Evolutionary conservation across 2,888 invertebrate species (phyloP), one percentile per base, ranked within the genome.

Genomic region (Hedychridium roseum): DNA sequence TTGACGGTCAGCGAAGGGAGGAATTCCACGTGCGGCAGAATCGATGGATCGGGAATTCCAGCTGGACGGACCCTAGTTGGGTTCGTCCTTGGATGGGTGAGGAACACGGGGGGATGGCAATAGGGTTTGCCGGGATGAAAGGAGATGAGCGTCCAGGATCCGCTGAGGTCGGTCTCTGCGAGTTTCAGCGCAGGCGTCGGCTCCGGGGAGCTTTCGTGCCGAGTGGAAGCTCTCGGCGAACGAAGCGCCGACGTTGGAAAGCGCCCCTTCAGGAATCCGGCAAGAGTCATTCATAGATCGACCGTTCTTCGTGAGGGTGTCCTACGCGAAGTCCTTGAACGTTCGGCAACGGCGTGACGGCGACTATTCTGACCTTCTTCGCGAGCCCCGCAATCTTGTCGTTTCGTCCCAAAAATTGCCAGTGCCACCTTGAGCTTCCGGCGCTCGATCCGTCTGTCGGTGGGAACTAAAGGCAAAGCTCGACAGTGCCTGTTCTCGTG

Each of bases 281-380:
- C 45, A 46, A 37, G 36, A 42, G 40, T 43, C 57, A 59, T 62
- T 57, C 57, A 57, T 56, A 46, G 45, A 53, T 57, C 42, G 49
- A 53, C 31, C 31, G 15, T 7, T 31, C 16, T 16, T 14, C 31
- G 5, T 14, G 6, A 16, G 2, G 9, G 12, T 14, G 12, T 16
- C 31, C 16, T 9, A 12, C 27, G 3, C 27, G 27, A 27, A 27
- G 27, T 27, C 27, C 27, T 27, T 27, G 27, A 27, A 27, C 27
- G 9, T 2, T 3, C 9, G 12, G n/a, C 12, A 27, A 2, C 27
- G 2, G 27, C 27, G 27, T 27, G 27, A 9, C 12, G 3, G n/a
- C n/a, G n/a, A n/a, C n/a, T n/a, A n/a, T n/a, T n/a, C n/a, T n/a
- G n/a, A n/a, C n/a, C n/a, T n/a, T n/a, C n/a, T n/a, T n/a, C n/a